Percentiles rank a stretch among this genome's conserved stretches.
Evolutionary conservation across 2,797 vertebrate species (phyloP).

Genomic region (Dendrocincla tyrannina): DNA sequence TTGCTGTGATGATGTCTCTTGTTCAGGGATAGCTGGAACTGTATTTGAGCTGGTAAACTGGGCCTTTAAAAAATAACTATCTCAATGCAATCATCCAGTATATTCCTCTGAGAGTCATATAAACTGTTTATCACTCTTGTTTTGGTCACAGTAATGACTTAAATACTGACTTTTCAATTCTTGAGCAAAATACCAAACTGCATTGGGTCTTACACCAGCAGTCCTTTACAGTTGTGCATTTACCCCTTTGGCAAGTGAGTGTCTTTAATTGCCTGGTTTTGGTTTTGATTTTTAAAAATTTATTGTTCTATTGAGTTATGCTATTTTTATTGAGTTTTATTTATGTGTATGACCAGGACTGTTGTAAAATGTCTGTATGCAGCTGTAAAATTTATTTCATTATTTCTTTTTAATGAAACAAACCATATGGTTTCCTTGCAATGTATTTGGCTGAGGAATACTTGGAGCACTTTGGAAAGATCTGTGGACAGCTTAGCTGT

Average conservation of each 20-base stretch:
- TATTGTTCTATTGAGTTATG: not conserved
- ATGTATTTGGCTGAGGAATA: not conserved
- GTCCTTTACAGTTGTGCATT: not conserved
- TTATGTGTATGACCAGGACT: not conserved
- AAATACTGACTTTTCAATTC: not conserved
- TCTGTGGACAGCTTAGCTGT: not conserved
- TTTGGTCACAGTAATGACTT: not conserved
- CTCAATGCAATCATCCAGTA: not conserved
- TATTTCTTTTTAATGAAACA: not conserved
- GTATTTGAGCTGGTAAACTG: not conserved
- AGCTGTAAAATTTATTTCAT: not conserved
- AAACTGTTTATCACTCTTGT: not conserved
- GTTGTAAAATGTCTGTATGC: not conserved
- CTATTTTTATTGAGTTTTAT: not conserved
- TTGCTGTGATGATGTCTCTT: not conserved
- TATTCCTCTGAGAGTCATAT: not conserved
- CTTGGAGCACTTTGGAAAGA: not conserved
- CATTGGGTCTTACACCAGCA: not conserved
- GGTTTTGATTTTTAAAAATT: not conserved
- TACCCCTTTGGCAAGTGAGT: not conserved
- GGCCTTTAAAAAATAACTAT: not conserved
- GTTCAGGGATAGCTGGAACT: not conserved
- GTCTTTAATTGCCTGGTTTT: not conserved
- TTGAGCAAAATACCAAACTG: not conserved
- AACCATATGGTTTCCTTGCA: not conserved